A percentile compares a stretch with the other conserved stretches of the same genome.
These are phyloP conservation scores for Eurystomus glaucurus DNA, from an alignment of 2,797 vertebrate genomes.

Conservation along the genomic window DNA sequence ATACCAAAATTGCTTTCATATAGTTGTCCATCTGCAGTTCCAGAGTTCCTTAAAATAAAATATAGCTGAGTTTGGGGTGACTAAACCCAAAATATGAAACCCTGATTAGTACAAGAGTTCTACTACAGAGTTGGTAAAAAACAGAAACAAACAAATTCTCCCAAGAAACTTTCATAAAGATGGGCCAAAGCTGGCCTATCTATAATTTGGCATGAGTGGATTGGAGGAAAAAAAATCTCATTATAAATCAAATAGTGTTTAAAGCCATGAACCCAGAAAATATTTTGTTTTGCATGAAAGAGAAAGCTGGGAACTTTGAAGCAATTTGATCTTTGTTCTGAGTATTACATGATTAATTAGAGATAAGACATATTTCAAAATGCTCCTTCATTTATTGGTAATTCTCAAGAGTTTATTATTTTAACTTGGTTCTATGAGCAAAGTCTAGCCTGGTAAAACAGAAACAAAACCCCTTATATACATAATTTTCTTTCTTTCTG, in stretches of 20 bases:
- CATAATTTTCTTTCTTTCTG: background rate
- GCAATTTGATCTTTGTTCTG: slow-evolving; percentile 27
- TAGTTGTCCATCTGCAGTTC: background rate
- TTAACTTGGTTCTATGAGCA: background rate
- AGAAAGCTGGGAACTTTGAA: background rate
- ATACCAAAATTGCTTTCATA: too few relatives aligned
- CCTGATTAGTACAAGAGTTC: background rate
- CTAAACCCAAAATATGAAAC: background rate
- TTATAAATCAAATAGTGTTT: background rate
- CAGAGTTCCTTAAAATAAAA: background rate
- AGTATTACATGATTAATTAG: slow-evolving; percentile 46
- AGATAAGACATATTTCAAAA: slow-evolving; percentile 1
- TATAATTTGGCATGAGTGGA: background rate
- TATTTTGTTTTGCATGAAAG: background rate
- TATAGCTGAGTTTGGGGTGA: background rate
- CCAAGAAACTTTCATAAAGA: background rate
- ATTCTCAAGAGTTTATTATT: background rate
- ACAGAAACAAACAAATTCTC: background rate
- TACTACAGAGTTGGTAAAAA: background rate
- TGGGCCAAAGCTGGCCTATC: background rate
- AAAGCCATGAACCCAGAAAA: background rate
- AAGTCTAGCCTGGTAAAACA: background rate
- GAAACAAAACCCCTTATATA: background rate
- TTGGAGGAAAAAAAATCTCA: background rate
- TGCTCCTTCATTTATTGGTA: slow-evolving; percentile 1